Percentiles rank a stretch among this genome's conserved stretches.
Conservation (phyloP, 37 sponge, comb jelly and placozoan species). For the Chondrilla cf. caribensis region DNA sequence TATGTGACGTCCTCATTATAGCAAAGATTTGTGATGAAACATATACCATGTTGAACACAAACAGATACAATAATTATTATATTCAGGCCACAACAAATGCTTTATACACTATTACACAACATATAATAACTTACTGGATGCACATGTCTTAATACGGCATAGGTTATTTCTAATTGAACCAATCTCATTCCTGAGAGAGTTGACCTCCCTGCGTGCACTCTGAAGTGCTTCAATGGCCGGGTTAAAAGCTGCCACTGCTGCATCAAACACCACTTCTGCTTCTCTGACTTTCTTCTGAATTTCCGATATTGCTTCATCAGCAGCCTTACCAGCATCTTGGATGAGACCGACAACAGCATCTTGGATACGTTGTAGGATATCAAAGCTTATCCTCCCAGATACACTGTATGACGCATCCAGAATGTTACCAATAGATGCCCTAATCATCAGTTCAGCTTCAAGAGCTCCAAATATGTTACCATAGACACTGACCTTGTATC, state of each 20-base stretch:
- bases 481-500: background rate
- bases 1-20: too few relatives aligned
- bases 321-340: background rate
- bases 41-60: too few relatives aligned
- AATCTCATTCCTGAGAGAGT: background rate
- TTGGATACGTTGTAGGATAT: background rate
- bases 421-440: background rate
- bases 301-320: background rate
- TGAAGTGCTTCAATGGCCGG: background rate
- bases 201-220: background rate
- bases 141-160: too few relatives aligned
- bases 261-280: background rate
- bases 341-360: background rate
- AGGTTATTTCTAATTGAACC: too few relatives aligned
- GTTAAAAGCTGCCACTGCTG: background rate
- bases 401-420: background rate
- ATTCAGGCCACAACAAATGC: too few relatives aligned
- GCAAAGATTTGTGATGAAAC: too few relatives aligned
- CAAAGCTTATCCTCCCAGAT: background rate
- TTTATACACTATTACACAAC: too few relatives aligned
- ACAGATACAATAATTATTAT: too few relatives aligned
- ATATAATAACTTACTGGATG: too few relatives aligned
- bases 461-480: constrained; percentile 13
- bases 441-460: background rate
- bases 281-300: background rate